A percentile compares a stretch with the other conserved stretches of the same genome.
Evolutionary conservation across 2,797 vertebrate genomes (phyloP).

Genomic region (Acanthurus lineatus): DNA sequence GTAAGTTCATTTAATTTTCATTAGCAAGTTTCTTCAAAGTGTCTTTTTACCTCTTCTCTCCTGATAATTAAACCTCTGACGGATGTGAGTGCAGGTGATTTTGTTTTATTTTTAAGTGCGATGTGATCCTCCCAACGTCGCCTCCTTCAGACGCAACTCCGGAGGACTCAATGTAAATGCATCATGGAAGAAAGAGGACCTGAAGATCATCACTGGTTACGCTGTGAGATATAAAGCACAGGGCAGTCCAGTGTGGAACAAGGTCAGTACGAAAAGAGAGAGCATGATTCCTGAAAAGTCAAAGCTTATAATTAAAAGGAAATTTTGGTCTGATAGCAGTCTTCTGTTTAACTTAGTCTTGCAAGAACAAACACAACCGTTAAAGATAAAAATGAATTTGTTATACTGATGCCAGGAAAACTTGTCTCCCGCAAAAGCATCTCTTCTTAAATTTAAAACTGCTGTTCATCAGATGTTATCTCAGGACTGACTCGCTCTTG

Average conservation of each 20-base stretch:
- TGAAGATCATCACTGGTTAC: background rate
- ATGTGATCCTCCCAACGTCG: slow-evolving; percentile 70
- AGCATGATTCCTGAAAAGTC: too few relatives aligned
- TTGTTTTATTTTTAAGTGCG: slow-evolving; percentile 64
- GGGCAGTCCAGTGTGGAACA: slow-evolving; percentile 45
- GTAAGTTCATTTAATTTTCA: slow-evolving; percentile 55
- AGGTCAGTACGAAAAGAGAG: slow-evolving; percentile 65
- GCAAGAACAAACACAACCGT: too few relatives aligned
- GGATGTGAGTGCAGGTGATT: background rate
- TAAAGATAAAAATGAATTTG: too few relatives aligned
- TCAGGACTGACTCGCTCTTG: too few relatives aligned
- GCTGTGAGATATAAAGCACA: slow-evolving; percentile 67
- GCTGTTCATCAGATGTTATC: too few relatives aligned
- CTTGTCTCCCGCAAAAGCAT: too few relatives aligned
- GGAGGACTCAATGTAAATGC: slow-evolving; percentile 62
- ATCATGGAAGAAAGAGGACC: slow-evolving; percentile 56
- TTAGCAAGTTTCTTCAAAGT: too few relatives aligned
- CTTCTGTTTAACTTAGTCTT: too few relatives aligned
- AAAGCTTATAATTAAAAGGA: too few relatives aligned
- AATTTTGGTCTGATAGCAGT: too few relatives aligned
- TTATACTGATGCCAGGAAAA: too few relatives aligned
- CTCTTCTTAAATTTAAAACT: too few relatives aligned
- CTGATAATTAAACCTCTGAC: background rate
- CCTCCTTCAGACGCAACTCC: slow-evolving; percentile 60
- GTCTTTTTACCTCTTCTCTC: background rate